phyloP scores from a whole-genome alignment of 2,797 vertebrate genomes.

The Semaprochilodus insignis region DNA sequence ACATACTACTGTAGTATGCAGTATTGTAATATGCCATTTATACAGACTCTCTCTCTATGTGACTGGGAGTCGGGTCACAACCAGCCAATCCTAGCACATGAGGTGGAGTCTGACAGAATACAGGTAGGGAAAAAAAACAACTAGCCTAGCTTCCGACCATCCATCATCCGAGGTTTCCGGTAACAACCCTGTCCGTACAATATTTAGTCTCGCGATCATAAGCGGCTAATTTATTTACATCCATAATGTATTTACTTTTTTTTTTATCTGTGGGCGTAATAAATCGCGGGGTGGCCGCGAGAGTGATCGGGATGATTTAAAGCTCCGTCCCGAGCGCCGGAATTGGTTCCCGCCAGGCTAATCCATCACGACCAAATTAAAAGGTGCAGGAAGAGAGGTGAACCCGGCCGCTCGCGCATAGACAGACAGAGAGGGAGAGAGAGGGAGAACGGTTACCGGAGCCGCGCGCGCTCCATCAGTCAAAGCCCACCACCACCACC shows the following conservation, averaged over 20 bases:
- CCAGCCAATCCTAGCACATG: neutral
- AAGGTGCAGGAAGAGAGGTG: slow-evolving; percentile 71
- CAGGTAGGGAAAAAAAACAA: neutral
- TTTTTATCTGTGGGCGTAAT: slow-evolving; percentile 65
- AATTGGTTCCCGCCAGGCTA: slow-evolving; percentile 81
- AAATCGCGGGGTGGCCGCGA: slow-evolving; percentile 68
- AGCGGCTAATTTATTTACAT: slow-evolving; percentile 77
- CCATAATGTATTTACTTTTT: slow-evolving; percentile 69
- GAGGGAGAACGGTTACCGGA: slow-evolving; percentile 23
- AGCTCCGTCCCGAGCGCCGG: slow-evolving; percentile 77
- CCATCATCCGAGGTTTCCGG: slow-evolving; percentile 60
- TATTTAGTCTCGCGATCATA: slow-evolving; percentile 69
- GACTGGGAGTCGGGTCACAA: too few species aligned
- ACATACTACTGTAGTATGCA: too few species aligned
- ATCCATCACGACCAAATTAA: slow-evolving; percentile 84
- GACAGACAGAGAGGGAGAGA: neutral
- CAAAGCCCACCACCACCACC: slow-evolving; percentile 29
- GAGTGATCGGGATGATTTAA: slow-evolving; percentile 82
- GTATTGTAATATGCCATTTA: too few species aligned
- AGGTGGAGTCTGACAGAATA: neutral
- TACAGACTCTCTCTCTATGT: too few species aligned
- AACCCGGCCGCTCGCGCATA: slow-evolving; percentile 41
- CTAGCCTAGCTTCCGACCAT: slow-evolving; percentile 48
- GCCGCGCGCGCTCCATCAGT: slow-evolving; percentile 55
- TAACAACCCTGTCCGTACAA: slow-evolving; percentile 64